A percentile compares a stretch with the other conserved stretches of the same genome.
Evolutionary conservation across 1,140 invertebrate genomes (phyloP).

Genomic region (Penaeus vannamei): DNA sequence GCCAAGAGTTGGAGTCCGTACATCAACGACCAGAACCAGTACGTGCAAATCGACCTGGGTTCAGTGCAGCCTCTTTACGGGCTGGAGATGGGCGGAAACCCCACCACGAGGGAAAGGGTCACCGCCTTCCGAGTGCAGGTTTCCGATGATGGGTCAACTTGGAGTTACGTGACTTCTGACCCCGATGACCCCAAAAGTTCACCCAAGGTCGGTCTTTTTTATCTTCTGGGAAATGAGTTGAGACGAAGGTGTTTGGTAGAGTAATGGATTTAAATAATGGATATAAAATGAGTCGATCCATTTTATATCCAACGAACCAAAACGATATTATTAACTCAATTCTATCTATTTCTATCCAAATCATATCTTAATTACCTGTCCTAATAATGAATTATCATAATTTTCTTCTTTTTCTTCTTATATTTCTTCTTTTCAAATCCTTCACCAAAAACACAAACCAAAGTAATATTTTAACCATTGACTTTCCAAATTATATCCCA

Average conservation of each 20-base stretch:
- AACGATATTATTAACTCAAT: no score
- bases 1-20: slow-evolving; percentile 77
- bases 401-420: no score
- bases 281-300: no score
- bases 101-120: slow-evolving; percentile 79
- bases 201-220: slow-evolving; percentile 26
- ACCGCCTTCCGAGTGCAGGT: slow-evolving; percentile 83
- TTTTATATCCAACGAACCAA: no score
- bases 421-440: no score
- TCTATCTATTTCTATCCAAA: neutral
- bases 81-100: slow-evolving; percentile 78
- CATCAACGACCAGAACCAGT: slow-evolving; percentile 76
- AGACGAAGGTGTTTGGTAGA: neutral
- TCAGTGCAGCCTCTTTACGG: slow-evolving; percentile 80
- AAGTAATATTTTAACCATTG: no score
- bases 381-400: no score
- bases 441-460: no score
- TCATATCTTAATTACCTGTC: no score
- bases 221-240: neutral
- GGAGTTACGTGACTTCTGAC: slow-evolving; percentile 36
- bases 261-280: no score
- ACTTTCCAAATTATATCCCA: no score
- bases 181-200: slow-evolving; percentile 1
- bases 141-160: slow-evolving; percentile 76
- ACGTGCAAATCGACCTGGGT: slow-evolving; percentile 81